Base-by-base conservation (phyloP, 2,113 vertebrate genomes). In the Ctenodactylus gundi region DNA sequence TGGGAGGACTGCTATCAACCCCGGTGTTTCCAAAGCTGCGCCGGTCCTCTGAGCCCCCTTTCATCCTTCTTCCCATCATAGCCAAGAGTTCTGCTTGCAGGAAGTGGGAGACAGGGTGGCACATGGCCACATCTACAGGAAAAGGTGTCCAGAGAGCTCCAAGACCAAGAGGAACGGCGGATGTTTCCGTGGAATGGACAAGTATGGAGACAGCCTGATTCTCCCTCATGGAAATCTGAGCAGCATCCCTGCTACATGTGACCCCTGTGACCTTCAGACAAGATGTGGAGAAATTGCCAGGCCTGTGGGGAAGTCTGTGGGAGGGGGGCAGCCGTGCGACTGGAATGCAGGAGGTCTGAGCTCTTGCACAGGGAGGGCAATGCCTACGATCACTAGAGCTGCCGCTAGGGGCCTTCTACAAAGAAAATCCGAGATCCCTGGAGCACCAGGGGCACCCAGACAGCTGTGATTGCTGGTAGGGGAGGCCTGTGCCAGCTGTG, bases 271-370 rank as follows among this genome's bases (percentile, higher is more conserved):
- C 58, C 91, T 96, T 76, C 94, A 89, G 95, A 94, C 84, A 96
- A 88, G 90, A 93, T 53, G 41, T 10, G 5, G 49, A 85, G 95
- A 96, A 95, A 92, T 36, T 94, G 96, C 95, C 91, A 95, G 92
- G 44, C 60, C 60, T 39, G 85, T 94, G 97, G 94, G 89, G 92
- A 85, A 96, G 60, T 57, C 2, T 84, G 80, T 85, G 68, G 88
- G 87, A 91, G 84, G 72, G 44, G 75, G 80, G 77, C 91, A 84
- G 29, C 53, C 46, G 58, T 25, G 17, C 72, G 13, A 41, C 14
- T 7, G 10, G 27, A 25, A 68, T 91, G 67, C 90, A 51, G 41
- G 88, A 97, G 96, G 41, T 80, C 58, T 1, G 27, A 64, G 75
- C 1, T 25, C 65, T 96, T 90, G 3, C 39, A 93, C 92, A 82